phyloP scores from a whole-genome alignment of 2,888 invertebrate species.

The Dolichomitus sp. region DNA sequence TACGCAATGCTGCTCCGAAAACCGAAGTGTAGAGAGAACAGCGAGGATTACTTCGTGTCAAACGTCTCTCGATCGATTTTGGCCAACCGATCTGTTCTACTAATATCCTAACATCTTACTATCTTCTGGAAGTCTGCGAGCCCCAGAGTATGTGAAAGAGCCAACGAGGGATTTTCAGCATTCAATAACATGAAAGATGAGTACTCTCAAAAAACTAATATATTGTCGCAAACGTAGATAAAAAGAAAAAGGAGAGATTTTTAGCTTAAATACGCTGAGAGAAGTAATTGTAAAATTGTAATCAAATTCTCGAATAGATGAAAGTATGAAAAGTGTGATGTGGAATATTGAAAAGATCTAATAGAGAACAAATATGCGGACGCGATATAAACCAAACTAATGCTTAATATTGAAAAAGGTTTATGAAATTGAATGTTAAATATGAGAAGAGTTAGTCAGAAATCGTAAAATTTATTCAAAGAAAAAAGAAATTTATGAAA shows the following conservation, averaged over 20 bases:
- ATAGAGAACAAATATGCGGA: too few species aligned
- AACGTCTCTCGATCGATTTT: slow-evolving; percentile 26
- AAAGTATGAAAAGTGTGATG: slow-evolving; percentile 18
- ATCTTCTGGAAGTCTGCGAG: slow-evolving; percentile 30
- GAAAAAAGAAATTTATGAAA: too few species aligned
- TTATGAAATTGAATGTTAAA: too few species aligned
- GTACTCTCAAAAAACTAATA: slow-evolving; percentile 19
- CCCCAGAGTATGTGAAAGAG: slow-evolving; percentile 23
- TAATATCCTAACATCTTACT: slow-evolving; percentile 14
- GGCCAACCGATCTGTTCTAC: slow-evolving; percentile 22
- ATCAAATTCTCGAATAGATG: slow-evolving; percentile 10
- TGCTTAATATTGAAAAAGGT: too few species aligned
- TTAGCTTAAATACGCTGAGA: background rate
- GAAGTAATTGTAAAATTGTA: slow-evolving; percentile 16
- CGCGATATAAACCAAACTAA: too few species aligned
- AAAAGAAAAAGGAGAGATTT: slow-evolving; percentile 25
- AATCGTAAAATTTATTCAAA: too few species aligned
- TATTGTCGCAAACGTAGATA: slow-evolving; percentile 12
- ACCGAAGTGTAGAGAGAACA: slow-evolving; percentile 15
- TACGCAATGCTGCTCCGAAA: slow-evolving; percentile 31
- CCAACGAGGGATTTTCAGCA: slow-evolving; percentile 27
- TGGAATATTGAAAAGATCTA: background rate
- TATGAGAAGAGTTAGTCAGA: too few species aligned
- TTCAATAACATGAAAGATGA: slow-evolving; percentile 17
- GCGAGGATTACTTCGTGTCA: slow-evolving; percentile 26